A percentile compares a stretch with the other conserved stretches of the same genome.
These are phyloP conservation scores for Echiichthys vipera DNA, from an alignment of 2,797 vertebrate genomes.

Conservation along the genomic window DNA sequence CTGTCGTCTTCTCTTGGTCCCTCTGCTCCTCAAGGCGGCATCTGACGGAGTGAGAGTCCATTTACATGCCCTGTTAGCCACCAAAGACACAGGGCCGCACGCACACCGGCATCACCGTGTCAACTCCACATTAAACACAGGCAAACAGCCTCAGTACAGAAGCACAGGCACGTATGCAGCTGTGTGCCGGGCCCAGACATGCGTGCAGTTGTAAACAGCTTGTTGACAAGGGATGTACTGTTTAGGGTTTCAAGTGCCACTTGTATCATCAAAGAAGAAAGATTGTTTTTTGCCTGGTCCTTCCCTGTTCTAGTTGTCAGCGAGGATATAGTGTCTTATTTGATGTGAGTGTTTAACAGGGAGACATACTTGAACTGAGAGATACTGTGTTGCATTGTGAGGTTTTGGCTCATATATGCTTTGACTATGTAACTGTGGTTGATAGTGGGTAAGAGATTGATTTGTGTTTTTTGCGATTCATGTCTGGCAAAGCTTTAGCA, in stretches of 20 bases:
- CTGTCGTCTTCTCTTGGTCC: constrained; percentile 2
- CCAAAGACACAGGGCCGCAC: constrained; percentile 38
- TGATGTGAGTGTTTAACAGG: background rate
- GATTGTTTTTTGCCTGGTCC: constrained; percentile 6
- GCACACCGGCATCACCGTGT: constrained; percentile 27
- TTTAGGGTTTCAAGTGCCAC: constrained; percentile 5
- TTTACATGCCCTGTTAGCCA: constrained; percentile 57
- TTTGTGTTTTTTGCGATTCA: constrained; percentile 50
- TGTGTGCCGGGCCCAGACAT: background rate
- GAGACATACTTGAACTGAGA: constrained; percentile 4
- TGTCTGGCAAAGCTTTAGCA: constrained; percentile 43
- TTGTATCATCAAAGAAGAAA: background rate
- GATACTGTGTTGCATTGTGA: constrained; percentile 27
- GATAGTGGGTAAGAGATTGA: constrained; percentile 40
- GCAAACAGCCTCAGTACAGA: constrained; percentile 15
- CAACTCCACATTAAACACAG: constrained; percentile 5
- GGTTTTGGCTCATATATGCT: constrained; percentile 30
- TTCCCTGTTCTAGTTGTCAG: background rate
- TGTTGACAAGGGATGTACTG: background rate
- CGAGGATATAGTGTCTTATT: constrained; percentile 1
- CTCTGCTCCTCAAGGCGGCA: constrained; percentile 22
- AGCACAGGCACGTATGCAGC: background rate
- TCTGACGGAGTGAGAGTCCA: constrained; percentile 40
- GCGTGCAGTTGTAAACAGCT: background rate
- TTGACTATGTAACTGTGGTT: constrained; percentile 33